Percentiles rank a stretch among this genome's conserved stretches.
phyloP scores from a whole-genome alignment of 2,888 invertebrate genomes.

The Cephus sareptanus region DNA sequence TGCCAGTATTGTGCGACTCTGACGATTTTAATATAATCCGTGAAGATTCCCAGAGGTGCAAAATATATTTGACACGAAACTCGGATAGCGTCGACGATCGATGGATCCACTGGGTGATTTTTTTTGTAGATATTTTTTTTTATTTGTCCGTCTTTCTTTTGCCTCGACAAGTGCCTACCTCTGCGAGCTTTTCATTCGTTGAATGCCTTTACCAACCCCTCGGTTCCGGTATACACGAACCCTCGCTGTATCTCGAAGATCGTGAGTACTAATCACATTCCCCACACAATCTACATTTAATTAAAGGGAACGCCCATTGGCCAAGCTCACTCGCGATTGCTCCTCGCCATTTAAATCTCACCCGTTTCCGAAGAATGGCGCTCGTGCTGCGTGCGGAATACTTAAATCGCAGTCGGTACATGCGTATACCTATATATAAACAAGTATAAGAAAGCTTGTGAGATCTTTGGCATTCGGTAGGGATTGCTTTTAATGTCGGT shows the following conservation, averaged over 20 bases:
- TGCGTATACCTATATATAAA: slow-evolving; percentile 15
- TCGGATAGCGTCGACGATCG: neutral
- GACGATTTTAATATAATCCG: neutral
- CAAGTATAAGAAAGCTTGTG: slow-evolving; percentile 19
- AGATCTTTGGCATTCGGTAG: slow-evolving; percentile 17
- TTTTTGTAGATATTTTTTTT: neutral
- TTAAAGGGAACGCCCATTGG: slow-evolving; percentile 64
- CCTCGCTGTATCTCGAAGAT: slow-evolving; percentile 23
- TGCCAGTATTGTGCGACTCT: neutral
- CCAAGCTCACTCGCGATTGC: slow-evolving; percentile 59
- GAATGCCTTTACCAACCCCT: neutral
- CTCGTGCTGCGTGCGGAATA: slow-evolving; percentile 53
- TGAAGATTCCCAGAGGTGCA: neutral
- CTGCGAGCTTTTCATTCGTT: neutral
- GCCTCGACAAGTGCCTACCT: neutral
- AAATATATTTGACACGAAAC: neutral
- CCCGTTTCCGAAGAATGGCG: slow-evolving; percentile 25
- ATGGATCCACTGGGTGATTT: neutral
- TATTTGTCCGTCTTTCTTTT: neutral
- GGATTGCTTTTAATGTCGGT: slow-evolving; percentile 19
- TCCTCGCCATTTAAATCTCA: slow-evolving; percentile 62
- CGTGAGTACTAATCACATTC: slow-evolving; percentile 61
- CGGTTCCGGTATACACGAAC: neutral
- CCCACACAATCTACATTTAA: slow-evolving; percentile 65
- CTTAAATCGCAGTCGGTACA: slow-evolving; percentile 40